Evolutionary conservation across 2,888 invertebrate genomes (phyloP), one percentile per base, ranked within the genome.

Genomic region (Parnassius apollo): DNA sequence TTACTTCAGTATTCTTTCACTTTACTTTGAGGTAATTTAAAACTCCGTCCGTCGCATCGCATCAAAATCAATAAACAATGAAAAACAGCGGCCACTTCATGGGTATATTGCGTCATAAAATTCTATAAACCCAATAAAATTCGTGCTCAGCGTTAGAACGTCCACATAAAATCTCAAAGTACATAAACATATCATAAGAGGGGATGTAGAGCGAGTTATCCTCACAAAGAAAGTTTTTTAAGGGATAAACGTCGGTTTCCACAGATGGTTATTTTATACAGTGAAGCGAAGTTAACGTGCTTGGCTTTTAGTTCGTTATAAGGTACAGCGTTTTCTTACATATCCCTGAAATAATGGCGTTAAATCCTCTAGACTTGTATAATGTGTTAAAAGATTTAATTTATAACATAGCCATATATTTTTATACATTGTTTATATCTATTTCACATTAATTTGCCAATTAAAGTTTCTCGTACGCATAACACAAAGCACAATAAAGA

Each of bases 101-200:
- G 81, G 80, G 57, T 80, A 83, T 87, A 89, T 83, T 80, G 83
- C 77, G 77, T 79, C 87, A 88, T 91, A 91, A 91, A 91, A 91
- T 90, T 91, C 90, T 91, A 91, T 90, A 90, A 91, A 83, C 85
- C 85, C 88, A 88, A 91, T 91, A 91, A 91, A 91, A 90, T 83
- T 89, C 91, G 91, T 91, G 91, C 90, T 81, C 76, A 71, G 91
- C 88, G 88, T 91, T 82, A 85, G 88, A 91, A 91, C 87, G 87
- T 84, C 84, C 91, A 85, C 90, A 91, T 91, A 91, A 91, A 91
- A 91, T 90, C 90, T 84, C 80, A 86, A 88, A 90, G 90, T 90
- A 91, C 91, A 90, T 91, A 91, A 91, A 91, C 91, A 91, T 91
- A 91, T 91, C 90, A 90, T 91, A 91, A 91, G 89, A 83, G 86